Conservation (phyloP, 2,888 invertebrate species). For the Drosophila stalkeri region DNA sequence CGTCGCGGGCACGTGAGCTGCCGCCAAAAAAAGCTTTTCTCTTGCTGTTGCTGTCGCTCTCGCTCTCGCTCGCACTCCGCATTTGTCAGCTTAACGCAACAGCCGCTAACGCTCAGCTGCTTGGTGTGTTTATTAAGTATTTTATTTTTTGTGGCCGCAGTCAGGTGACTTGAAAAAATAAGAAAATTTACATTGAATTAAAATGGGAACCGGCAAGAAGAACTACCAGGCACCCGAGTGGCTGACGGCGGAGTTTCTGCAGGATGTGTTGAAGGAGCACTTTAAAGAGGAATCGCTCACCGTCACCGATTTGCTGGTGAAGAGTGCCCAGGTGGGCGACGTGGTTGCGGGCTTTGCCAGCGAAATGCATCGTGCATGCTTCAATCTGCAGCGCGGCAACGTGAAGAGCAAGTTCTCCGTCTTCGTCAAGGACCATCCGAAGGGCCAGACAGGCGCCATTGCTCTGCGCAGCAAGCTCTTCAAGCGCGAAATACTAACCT, state of each 20-base stretch:
- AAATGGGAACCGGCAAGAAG: constrained; percentile 82
- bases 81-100: constrained; percentile 34
- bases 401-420: constrained; percentile 81
- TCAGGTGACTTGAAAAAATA: constrained; percentile 78
- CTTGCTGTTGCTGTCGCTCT: constrained; percentile 2
- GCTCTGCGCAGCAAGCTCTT: constrained; percentile 84
- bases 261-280: constrained; percentile 83
- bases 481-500: constrained; percentile 83
- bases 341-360: constrained; percentile 83
- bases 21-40: constrained; percentile 29
- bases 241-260: constrained; percentile 82
- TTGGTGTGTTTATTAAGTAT: constrained; percentile 34
- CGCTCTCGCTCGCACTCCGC: constrained; percentile 45
- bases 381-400: constrained; percentile 78
- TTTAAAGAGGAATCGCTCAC: constrained; percentile 82
- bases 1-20: constrained; percentile 48
- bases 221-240: constrained; percentile 83
- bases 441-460: constrained; percentile 83
- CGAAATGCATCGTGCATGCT: constrained; percentile 83
- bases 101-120: constrained; percentile 46
- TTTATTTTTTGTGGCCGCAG: constrained; percentile 25
- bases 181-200: constrained; percentile 17
- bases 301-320: constrained; percentile 77
- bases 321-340: constrained; percentile 68
- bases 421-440: constrained; percentile 84